Base-by-base conservation (phyloP, 2,888 invertebrate species). In the Oscheius myriophilus region DNA sequence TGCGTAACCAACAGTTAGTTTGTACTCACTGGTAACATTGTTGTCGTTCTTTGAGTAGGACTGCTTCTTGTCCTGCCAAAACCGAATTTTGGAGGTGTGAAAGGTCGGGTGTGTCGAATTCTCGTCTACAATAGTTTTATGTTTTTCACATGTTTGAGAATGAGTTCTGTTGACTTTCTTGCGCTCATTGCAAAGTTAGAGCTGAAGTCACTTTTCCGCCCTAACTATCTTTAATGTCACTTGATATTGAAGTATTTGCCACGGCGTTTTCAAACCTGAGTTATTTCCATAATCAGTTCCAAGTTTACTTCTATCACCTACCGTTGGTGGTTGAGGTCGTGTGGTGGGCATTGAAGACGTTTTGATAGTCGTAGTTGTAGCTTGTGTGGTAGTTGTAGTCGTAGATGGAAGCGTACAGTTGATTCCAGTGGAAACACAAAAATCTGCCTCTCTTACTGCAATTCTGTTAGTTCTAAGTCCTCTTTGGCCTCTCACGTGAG, bases 351-450 rank as follows among this genome's bases (percentile, higher is more conserved):
- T 46, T 6, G 77, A 67, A 6, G 73, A 69, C 1, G 76, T 75
- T 71, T 1, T 74, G 11, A 75, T 70, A 18, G 76, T 70, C 14
- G 76, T 71, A n/a, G 83, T 74, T n/a, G 79, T 72, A 2, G 79
- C 73, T 18, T 82, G 76, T 4, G 77, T 78, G 1, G 80, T 73
- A 2, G 82, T 73, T n/a, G 78, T 74, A 0, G 81, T 83, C 7
- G 84, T 82, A 14, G 79, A 79, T 0, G 82, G 72, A 2, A 82
- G 42, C 6, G 72, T 73, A 52, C 84, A 84, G 21, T 81, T 77
- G 12, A 84, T 69, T 4, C 84, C 84, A 14, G 74, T 75, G 0
- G 84, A 84, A 12, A 73, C 67, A 63, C 84, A 84, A n/a, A 74
- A 71, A 49, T 85, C 82, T 1, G 84, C 84, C 18, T 76, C 72